Evolutionary conservation across 1,140 invertebrate species (phyloP).

Genomic region (Lamellibrachia luymesi): DNA sequence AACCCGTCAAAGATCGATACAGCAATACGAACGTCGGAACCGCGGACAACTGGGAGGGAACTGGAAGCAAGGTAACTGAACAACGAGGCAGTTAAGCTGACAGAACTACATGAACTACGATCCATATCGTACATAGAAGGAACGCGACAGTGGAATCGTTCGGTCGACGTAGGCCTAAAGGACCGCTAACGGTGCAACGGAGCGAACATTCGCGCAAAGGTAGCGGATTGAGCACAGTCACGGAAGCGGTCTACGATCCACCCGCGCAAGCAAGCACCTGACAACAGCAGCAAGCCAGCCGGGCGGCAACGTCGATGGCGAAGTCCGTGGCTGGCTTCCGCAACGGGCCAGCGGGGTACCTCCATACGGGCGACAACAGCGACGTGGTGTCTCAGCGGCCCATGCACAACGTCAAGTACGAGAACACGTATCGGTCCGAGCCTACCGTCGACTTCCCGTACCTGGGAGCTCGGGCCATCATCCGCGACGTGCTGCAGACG

Average conservation of each 20-base stretch:
- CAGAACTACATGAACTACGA: neutral
- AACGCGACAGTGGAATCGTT: neutral
- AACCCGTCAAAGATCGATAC: neutral
- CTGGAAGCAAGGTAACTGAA: neutral
- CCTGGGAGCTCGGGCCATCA: constrained; percentile 36
- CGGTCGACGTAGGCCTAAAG: neutral
- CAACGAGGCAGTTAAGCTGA: neutral
- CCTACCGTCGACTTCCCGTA: constrained; percentile 38
- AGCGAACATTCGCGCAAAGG: neutral
- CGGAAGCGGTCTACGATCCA: neutral
- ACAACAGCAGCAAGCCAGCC: neutral
- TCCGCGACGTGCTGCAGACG: constrained; percentile 36
- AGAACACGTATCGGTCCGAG: constrained; percentile 43
- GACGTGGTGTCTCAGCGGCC: neutral
- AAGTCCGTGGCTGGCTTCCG: neutral
- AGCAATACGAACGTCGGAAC: neutral
- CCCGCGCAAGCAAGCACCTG: neutral
- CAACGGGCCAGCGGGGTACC: neutral
- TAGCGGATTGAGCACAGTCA: neutral
- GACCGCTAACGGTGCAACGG: too few species aligned
- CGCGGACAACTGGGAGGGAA: neutral
- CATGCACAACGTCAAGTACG: constrained; percentile 31
- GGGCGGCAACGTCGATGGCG: neutral
- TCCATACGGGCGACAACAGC: neutral
- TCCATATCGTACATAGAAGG: neutral